A percentile compares a stretch with the other conserved stretches of the same genome.
Evolutionary conservation across 2,113 vertebrate species (phyloP).

Genomic region (Hymenochirus boettgeri): DNA sequence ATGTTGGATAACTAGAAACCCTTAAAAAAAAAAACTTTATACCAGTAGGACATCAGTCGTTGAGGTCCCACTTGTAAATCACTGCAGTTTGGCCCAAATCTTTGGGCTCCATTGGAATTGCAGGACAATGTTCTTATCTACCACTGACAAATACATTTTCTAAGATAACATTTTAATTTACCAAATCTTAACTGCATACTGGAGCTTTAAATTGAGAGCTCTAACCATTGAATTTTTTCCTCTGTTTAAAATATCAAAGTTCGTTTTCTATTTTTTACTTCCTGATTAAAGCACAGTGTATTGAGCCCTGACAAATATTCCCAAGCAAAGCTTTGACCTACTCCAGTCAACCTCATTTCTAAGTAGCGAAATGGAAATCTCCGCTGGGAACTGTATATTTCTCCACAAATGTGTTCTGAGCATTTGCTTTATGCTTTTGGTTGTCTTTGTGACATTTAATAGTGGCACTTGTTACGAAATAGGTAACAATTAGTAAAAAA

Average conservation of each 20-base stretch:
- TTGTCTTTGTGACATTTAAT: slow-evolving; percentile 31
- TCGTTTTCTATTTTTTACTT: neutral
- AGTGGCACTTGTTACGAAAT: slow-evolving; percentile 26
- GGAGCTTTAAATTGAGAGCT: neutral
- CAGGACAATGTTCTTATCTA: no score
- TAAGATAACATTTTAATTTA: no score
- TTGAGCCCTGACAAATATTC: slow-evolving; percentile 16
- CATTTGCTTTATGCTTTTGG: slow-evolving; percentile 12
- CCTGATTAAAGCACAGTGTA: neutral
- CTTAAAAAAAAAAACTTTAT: no score
- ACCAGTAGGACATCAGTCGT: no score
- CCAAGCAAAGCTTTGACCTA: slow-evolving; percentile 25
- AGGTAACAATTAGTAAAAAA: slow-evolving; percentile 44
- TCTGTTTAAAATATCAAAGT: slow-evolving; percentile 15
- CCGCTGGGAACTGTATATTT: slow-evolving; percentile 12
- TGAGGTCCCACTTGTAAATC: no score
- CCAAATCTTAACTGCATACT: no score
- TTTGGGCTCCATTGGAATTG: no score
- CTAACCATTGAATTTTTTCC: slow-evolving; percentile 8
- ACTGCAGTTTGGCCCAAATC: no score
- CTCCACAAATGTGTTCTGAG: slow-evolving; percentile 34
- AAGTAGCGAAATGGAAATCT: slow-evolving; percentile 37
- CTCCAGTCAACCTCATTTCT: slow-evolving; percentile 39
- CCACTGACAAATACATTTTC: no score
- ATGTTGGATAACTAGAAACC: no score